Percentiles rank a stretch among this genome's conserved stretches.
Evolutionary conservation across 1,140 invertebrate genomes (phyloP).

Genomic region (Brachionus calyciflorus): DNA sequence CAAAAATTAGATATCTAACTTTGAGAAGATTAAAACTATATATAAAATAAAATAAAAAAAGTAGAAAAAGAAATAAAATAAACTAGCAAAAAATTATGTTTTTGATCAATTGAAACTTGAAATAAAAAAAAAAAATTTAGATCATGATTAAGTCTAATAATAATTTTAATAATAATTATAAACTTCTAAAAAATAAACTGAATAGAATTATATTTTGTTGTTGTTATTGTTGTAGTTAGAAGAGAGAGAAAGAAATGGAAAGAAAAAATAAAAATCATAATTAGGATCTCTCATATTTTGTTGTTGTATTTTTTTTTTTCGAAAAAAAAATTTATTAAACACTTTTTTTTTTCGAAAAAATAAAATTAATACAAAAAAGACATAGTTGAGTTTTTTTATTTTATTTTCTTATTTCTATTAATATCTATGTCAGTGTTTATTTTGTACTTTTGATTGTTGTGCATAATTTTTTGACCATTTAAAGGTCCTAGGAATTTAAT

Average conservation of each 20-base stretch:
- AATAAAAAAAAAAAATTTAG: conserved; percentile 42
- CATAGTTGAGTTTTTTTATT: too few relatives aligned
- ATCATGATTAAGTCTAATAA: conserved; percentile 46
- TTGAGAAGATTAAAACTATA: not conserved
- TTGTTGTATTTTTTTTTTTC: not conserved
- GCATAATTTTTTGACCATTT: conserved; percentile 7
- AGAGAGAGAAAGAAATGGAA: not conserved
- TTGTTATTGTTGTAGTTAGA: not conserved
- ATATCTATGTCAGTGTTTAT: conserved; percentile 23
- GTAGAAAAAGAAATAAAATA: not conserved
- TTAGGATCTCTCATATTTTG: conserved; percentile 19
- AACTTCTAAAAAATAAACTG: conserved; percentile 41
- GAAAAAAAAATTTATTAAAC: not conserved
- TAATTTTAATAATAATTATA: conserved; percentile 46
- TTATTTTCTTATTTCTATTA: too few relatives aligned
- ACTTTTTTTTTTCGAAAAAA: not conserved
- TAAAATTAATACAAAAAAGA: not conserved
- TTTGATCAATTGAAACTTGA: conserved; percentile 41
- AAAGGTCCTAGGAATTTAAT: not conserved
- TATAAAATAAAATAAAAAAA: not conserved
- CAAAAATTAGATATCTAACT: too few relatives aligned
- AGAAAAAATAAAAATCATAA: conserved; percentile 18
- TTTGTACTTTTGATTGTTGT: conserved; percentile 2
- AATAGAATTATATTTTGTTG: conserved; percentile 40
- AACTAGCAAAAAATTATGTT: conserved; percentile 6